Conservation (phyloP, 2,113 vertebrate genomes). For the Falcunculus frontatus region DNA sequence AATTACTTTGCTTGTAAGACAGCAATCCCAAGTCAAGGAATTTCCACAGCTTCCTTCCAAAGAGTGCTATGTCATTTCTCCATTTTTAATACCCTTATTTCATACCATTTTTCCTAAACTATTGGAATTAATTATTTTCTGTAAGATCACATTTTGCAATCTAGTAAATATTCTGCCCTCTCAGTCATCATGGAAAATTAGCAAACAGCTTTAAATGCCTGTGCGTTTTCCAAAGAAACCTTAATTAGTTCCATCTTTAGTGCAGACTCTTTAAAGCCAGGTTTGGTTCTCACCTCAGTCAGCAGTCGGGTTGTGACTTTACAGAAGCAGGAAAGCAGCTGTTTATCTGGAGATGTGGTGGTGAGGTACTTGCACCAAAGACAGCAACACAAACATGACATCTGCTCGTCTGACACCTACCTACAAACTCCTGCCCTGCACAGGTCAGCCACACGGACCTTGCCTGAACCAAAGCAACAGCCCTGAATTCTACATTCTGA, state of each 20-base stretch:
- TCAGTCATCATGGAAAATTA: not conserved
- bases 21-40: not conserved
- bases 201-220: not conserved
- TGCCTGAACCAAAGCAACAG: not conserved
- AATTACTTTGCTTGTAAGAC: fast-evolving
- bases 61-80: not conserved
- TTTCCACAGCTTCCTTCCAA: not conserved
- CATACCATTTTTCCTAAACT: not conserved
- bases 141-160: not conserved
- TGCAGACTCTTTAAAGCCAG: not conserved
- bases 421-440: fast-evolving
- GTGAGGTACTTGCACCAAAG: not conserved
- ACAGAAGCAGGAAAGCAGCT: not conserved
- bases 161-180: not conserved
- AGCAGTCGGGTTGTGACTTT: fast-evolving
- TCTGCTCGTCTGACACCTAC: fast-evolving
- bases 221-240: not conserved
- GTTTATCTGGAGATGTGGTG: fast-evolving
- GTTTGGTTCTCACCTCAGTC: not conserved
- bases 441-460: fast-evolving
- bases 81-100: not conserved
- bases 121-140: not conserved
- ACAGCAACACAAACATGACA: fast-evolving
- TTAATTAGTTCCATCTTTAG: fast-evolving
- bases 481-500: not conserved